Conservation (phyloP, 2,797 vertebrate genomes). For the Paguma larvata region DNA sequence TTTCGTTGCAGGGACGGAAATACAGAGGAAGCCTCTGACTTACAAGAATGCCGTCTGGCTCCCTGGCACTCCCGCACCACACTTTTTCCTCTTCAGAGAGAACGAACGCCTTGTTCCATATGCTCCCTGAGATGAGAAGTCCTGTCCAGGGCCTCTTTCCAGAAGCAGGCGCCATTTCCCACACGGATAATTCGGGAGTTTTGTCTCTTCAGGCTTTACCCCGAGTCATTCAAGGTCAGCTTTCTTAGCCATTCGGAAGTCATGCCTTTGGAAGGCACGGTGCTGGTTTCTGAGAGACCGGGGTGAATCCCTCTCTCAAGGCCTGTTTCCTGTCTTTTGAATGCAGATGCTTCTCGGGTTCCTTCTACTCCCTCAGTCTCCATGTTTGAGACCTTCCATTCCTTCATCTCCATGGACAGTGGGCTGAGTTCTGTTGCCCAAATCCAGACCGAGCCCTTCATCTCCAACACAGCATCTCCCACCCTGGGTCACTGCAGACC, state of each 20-base stretch:
- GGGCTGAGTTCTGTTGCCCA: neutral
- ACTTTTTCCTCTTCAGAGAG: slow-evolving; percentile 54
- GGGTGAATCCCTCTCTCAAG: neutral
- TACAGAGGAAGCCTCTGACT: slow-evolving; percentile 18
- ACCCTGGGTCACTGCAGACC: neutral
- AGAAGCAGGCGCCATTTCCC: slow-evolving; percentile 57
- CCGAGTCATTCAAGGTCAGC: slow-evolving; percentile 76
- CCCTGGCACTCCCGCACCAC: neutral
- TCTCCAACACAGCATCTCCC: neutral
- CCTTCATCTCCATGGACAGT: fast-evolving
- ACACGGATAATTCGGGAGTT: slow-evolving; percentile 5
- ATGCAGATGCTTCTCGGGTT: neutral
- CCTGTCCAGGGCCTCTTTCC: slow-evolving; percentile 71
- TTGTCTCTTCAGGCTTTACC: slow-evolving; percentile 35
- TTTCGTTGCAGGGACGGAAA: neutral
- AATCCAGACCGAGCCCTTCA: neutral
- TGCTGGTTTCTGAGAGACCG: no score
- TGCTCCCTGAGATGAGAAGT: slow-evolving; percentile 67
- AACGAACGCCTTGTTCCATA: slow-evolving; percentile 67
- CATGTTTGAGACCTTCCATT: neutral
- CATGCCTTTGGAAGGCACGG: neutral
- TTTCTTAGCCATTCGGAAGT: neutral
- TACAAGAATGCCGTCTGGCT: slow-evolving; percentile 62
- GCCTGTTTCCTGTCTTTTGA: neutral
- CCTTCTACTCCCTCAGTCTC: neutral